Evolutionary conservation across 2,797 vertebrate species (phyloP).

Genomic region (Cottoperca gobio): DNA sequence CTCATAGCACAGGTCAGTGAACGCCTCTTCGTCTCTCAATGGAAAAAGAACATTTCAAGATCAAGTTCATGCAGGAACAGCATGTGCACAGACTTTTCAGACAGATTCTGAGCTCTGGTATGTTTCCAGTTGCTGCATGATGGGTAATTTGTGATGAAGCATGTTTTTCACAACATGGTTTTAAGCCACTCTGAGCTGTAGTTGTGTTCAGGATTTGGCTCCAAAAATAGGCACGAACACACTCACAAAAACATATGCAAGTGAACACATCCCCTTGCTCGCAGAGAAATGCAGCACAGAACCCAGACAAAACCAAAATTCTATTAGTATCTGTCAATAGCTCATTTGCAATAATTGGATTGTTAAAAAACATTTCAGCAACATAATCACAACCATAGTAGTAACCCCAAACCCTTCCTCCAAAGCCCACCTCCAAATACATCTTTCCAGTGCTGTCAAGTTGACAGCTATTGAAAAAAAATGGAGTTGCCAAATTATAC

Average conservation of each 20-base stretch:
- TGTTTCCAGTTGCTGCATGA: conserved; percentile 21
- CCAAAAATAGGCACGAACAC: conserved; percentile 15
- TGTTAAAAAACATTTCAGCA: conserved; percentile 36
- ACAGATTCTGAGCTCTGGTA: conserved; percentile 22
- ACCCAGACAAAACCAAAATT: not conserved
- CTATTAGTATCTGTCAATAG: conserved; percentile 19
- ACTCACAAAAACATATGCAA: not conserved
- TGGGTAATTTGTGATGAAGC: conserved; percentile 31
- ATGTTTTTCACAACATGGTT: conserved; percentile 2
- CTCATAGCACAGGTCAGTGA: conserved; percentile 66
- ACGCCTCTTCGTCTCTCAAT: conserved; percentile 33
- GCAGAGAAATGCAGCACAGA: conserved; percentile 1
- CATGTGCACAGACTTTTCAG: conserved; percentile 18
- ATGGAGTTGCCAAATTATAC: conserved; percentile 70
- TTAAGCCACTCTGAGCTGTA: conserved; percentile 18
- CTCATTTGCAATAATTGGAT: conserved; percentile 46
- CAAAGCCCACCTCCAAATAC: conserved; percentile 48
- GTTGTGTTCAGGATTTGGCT: conserved; percentile 21
- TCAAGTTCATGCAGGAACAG: conserved; percentile 26
- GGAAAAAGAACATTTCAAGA: conserved; percentile 39
- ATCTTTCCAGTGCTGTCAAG: conserved; percentile 56
- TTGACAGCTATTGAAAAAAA: conserved; percentile 68
- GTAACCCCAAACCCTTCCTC: conserved; percentile 36
- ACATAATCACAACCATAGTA: conserved; percentile 53
- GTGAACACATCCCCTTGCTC: not conserved